Percentiles rank a stretch among this genome's conserved stretches.
Conservation (phyloP, 1,140 invertebrate genomes). For the Aethina tumida region DNA sequence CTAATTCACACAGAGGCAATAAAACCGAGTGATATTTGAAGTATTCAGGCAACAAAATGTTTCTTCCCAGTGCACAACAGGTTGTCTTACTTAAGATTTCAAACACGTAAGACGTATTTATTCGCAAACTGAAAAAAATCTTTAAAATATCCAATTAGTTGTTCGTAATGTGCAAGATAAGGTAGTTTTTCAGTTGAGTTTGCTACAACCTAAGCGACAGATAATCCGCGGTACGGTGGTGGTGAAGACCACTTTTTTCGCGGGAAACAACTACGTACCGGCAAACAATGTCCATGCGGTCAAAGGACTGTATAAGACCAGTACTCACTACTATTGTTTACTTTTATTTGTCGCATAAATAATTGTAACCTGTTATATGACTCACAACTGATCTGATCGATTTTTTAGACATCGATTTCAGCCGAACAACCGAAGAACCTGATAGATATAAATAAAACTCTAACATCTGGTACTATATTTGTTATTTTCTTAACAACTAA, state of each 20-base stretch:
- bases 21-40: no score
- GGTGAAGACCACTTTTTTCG: conserved; percentile 31
- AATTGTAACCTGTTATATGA: conserved; percentile 35
- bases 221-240: conserved; percentile 28
- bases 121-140: conserved; percentile 29
- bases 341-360: conserved; percentile 36
- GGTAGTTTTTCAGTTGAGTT: conserved; percentile 27
- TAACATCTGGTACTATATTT: conserved; percentile 3
- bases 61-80: conserved; percentile 14
- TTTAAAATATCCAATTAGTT: conserved; percentile 32
- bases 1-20: no score
- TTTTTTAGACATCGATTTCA: conserved; percentile 22
- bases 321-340: conserved; percentile 34
- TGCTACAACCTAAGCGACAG: conserved; percentile 23
- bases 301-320: conserved; percentile 31
- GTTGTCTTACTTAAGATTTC: conserved; percentile 26
- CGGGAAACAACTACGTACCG: conserved; percentile 28
- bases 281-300: conserved; percentile 30
- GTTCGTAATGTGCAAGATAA: conserved; percentile 32
- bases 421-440: conserved; percentile 5
- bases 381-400: conserved; percentile 31
- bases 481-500: conserved; percentile 4
- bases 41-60: conserved; percentile 15
- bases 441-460: conserved; percentile 21
- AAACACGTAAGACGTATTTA: conserved; percentile 28